Evolutionary conservation across 2,888 invertebrate species (phyloP).

Genomic region (Euzetes globulus): DNA sequence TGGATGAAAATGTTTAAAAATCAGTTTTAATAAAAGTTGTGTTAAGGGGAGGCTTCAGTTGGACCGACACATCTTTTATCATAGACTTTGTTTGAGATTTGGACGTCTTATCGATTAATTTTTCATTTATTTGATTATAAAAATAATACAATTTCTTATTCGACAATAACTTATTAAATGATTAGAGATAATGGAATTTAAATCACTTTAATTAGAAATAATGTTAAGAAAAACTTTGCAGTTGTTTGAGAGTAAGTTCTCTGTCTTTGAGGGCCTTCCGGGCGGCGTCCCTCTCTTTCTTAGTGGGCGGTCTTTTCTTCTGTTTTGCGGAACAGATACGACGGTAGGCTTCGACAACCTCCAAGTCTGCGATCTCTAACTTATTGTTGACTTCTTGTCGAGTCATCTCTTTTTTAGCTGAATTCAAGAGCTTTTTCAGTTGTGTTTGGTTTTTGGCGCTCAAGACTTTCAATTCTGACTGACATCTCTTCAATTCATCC

Average conservation of each 20-base stretch:
- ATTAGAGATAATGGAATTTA: neutral
- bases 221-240: constrained; percentile 43
- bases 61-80: no score
- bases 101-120: neutral
- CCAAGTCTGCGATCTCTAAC: constrained; percentile 60
- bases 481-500: constrained; percentile 75
- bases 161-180: neutral
- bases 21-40: no score
- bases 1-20: no score
- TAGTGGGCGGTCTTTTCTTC: constrained; percentile 68
- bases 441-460: constrained; percentile 64
- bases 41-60: no score
- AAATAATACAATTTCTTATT: constrained; percentile 12
- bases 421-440: constrained; percentile 59
- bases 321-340: constrained; percentile 69
- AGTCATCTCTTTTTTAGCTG: constrained; percentile 70
- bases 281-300: constrained; percentile 72
- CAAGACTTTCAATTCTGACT: constrained; percentile 58
- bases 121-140: constrained; percentile 3
- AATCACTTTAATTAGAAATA: neutral
- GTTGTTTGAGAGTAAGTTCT: constrained; percentile 46
- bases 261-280: constrained; percentile 62
- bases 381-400: constrained; percentile 68
- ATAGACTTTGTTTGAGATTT: no score
- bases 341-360: constrained; percentile 71